These are phyloP conservation scores for Procapra przewalskii DNA, from an alignment of 2,113 vertebrate genomes.

Conservation along the genomic window DNA sequence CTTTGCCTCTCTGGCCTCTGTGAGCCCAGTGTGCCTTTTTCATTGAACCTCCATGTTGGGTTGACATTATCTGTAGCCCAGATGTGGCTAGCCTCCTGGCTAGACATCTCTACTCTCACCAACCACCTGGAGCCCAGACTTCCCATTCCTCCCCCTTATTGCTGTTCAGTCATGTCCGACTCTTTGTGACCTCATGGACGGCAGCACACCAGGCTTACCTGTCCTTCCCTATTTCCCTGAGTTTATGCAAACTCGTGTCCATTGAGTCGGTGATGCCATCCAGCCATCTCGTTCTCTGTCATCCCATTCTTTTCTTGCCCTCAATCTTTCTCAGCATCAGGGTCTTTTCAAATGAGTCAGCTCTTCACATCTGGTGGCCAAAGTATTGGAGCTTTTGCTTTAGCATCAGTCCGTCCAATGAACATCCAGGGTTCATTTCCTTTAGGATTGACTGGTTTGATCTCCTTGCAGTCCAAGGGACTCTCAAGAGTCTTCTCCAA, in stretches of 20 bases:
- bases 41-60: not conserved
- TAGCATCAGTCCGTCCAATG: not conserved
- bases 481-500: not conserved
- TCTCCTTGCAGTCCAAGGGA: not conserved
- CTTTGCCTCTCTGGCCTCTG: not conserved
- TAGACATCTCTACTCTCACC: not conserved
- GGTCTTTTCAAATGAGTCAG: not conserved
- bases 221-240: not conserved
- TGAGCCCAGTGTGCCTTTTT: not conserved
- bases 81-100: not conserved
- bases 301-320: not conserved
- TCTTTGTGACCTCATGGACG: not conserved
- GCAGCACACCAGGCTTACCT: not conserved
- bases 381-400: not conserved
- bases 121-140: not conserved
- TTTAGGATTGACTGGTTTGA: not conserved
- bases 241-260: not conserved
- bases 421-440: not conserved
- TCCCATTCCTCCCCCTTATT: not conserved
- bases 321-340: not conserved
- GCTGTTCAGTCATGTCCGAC: not conserved
- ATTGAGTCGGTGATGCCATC: not conserved
- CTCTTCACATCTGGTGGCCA: not conserved
- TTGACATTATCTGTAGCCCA: not conserved
- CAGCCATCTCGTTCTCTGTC: not conserved